These are phyloP conservation scores for Apus apus DNA, from an alignment of 2,113 vertebrate genomes.

Conservation along the genomic window DNA sequence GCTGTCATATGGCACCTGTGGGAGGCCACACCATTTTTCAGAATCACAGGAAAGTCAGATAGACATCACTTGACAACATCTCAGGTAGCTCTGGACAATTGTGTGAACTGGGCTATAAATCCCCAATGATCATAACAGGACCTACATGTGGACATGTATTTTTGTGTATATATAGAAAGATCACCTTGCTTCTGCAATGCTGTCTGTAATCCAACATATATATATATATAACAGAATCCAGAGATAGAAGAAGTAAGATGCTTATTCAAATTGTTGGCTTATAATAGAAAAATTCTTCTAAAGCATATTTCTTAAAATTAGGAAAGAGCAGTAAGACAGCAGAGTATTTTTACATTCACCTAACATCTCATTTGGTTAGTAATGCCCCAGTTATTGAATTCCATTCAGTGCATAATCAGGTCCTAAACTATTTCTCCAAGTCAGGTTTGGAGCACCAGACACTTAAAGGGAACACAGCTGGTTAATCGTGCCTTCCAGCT, in stretches of 20 bases:
- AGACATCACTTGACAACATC: not conserved
- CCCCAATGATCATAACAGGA: not conserved
- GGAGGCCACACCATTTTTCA: not conserved
- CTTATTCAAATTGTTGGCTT: not conserved
- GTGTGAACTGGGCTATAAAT: not conserved
- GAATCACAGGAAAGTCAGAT: not conserved
- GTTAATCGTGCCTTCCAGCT: conserved; percentile 28
- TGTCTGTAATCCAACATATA: not conserved
- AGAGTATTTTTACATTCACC: not conserved
- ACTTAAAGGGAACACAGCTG: not conserved
- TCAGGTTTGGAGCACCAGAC: not conserved
- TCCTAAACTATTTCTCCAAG: not conserved
- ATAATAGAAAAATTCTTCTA: not conserved
- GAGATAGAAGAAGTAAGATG: not conserved
- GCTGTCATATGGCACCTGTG: not conserved
- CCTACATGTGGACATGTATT: not conserved
- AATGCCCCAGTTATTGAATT: not conserved
- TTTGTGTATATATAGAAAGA: not conserved
- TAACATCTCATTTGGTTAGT: not conserved
- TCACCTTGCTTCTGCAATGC: not conserved
- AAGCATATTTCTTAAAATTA: not conserved
- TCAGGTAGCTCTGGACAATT: not conserved
- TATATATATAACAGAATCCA: not conserved
- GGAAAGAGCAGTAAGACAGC: not conserved
- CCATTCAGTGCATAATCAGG: not conserved